Percentiles rank a stretch among this genome's conserved stretches.
These are phyloP conservation scores for Pangasianodon hypophthalmus DNA, from an alignment of 2,113 vertebrate genomes.

Conservation along the genomic window DNA sequence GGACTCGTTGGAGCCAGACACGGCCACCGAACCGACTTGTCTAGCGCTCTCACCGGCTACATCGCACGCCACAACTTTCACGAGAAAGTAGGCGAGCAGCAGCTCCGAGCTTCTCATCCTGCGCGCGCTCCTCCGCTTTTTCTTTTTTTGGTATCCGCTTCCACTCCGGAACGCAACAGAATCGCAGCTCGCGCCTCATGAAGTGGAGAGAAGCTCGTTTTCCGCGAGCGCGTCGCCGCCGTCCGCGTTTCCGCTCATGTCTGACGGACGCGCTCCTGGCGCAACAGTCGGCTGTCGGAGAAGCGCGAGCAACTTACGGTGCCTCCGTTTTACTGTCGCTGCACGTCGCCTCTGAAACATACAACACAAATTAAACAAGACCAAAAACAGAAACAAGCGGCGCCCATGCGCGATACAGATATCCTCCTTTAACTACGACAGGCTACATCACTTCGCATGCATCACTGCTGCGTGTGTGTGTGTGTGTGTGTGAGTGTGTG, in stretches of 20 bases:
- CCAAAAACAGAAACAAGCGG: background rate
- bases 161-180: slow-evolving; percentile 54
- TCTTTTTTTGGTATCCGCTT: slow-evolving; percentile 56
- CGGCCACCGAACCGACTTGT: slow-evolving; percentile 85
- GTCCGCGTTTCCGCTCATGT: slow-evolving; percentile 65
- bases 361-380: background rate
- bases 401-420: background rate
- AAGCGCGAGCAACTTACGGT: background rate
- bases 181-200: slow-evolving; percentile 59
- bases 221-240: slow-evolving; percentile 65
- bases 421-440: background rate
- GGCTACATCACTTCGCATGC: background rate
- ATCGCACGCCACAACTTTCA: slow-evolving; percentile 90
- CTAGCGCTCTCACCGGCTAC: slow-evolving; percentile 89
- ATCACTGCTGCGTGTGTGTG: background rate
- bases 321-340: background rate
- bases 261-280: slow-evolving; percentile 45
- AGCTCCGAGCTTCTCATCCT: slow-evolving; percentile 82
- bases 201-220: slow-evolving; percentile 67
- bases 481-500: background rate
- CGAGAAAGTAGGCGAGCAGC: slow-evolving; percentile 87
- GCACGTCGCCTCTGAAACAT: background rate
- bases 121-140: slow-evolving; percentile 43
- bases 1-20: slow-evolving; percentile 87
- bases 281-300: slow-evolving; percentile 27